Conservation (phyloP, 1,140 invertebrate species). For the Chymomyza costata region DNA sequence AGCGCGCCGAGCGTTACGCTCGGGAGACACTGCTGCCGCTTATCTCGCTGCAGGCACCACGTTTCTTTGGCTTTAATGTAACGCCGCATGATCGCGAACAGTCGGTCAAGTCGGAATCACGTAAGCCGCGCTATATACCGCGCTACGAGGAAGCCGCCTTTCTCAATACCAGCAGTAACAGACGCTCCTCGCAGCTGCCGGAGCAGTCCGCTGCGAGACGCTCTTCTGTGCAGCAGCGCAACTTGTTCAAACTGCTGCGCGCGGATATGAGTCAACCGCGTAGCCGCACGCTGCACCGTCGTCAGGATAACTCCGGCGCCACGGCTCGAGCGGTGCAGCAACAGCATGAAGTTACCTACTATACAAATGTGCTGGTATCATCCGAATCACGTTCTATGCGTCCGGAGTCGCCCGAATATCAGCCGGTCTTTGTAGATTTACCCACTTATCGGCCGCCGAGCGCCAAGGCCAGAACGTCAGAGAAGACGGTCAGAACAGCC, state of each 20-base stretch:
- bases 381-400: constrained; percentile 58
- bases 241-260: constrained; percentile 56
- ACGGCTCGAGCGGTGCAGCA: not conserved
- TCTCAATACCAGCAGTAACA: constrained; percentile 24
- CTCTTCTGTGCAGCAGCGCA: constrained; percentile 37
- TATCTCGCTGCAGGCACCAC: constrained; percentile 85
- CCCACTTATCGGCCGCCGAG: constrained; percentile 62
- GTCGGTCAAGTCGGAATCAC: constrained; percentile 18
- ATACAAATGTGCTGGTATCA: constrained; percentile 56
- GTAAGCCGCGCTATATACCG: constrained; percentile 73
- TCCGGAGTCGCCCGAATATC: constrained; percentile 58
- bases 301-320: not conserved
- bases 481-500: too few relatives aligned
- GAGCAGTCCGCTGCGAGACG: constrained; percentile 4
- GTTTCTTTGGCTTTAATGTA: constrained; percentile 78
- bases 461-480: not conserved
- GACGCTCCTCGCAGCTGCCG: not conserved
- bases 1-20: constrained; percentile 87
- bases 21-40: constrained; percentile 83
- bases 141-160: constrained; percentile 64
- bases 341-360: constrained; percentile 50
- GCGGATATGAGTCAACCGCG: constrained; percentile 10
- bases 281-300: constrained; percentile 34
- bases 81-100: constrained; percentile 35
- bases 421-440: constrained; percentile 63